phyloP scores from a whole-genome alignment of 1,140 invertebrate species.

The Drosophila navojoa region DNA sequence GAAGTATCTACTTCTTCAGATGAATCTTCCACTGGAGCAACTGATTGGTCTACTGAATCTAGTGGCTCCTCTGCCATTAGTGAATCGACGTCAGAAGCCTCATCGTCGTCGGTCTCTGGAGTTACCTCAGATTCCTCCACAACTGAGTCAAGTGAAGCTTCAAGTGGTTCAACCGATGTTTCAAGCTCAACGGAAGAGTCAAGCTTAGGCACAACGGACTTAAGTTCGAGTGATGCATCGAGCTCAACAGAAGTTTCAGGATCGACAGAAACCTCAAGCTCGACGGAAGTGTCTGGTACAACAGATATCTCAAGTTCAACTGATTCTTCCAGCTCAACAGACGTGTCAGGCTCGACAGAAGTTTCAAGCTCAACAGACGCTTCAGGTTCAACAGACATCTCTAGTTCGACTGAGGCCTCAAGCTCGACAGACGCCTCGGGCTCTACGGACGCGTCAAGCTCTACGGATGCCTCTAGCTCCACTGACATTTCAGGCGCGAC shows the following conservation, averaged over 20 bases:
- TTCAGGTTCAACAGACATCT: background rate
- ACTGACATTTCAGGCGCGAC: slow-evolving; percentile 40
- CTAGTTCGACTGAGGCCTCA: slow-evolving; percentile 37
- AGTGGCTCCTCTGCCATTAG: slow-evolving; percentile 16
- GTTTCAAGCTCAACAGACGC: slow-evolving; percentile 21
- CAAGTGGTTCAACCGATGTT: slow-evolving; percentile 39
- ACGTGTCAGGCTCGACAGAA: slow-evolving; percentile 32
- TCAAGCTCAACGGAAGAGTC: slow-evolving; percentile 27
- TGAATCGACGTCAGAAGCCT: slow-evolving; percentile 25
- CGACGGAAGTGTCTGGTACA: slow-evolving; percentile 22
- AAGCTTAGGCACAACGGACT: slow-evolving; percentile 32
- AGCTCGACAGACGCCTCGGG: slow-evolving; percentile 50
- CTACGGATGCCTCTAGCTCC: slow-evolving; percentile 27
- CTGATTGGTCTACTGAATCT: slow-evolving; percentile 25
- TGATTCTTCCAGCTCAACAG: slow-evolving; percentile 41
- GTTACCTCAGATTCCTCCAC: slow-evolving; percentile 43
- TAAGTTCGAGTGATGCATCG: slow-evolving; percentile 40
- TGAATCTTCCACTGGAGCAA: slow-evolving; percentile 6
- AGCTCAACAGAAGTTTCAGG: slow-evolving; percentile 48
- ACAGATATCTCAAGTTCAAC: slow-evolving; percentile 21
- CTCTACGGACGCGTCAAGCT: slow-evolving; percentile 8
- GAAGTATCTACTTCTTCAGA: slow-evolving; percentile 36
- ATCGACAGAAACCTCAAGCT: slow-evolving; percentile 32
- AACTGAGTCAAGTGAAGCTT: slow-evolving; percentile 36
- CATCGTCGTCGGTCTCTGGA: slow-evolving; percentile 18